These are phyloP conservation scores for Pituophis catenifer DNA, from an alignment of 2,113 vertebrate genomes.

Conservation along the genomic window DNA sequence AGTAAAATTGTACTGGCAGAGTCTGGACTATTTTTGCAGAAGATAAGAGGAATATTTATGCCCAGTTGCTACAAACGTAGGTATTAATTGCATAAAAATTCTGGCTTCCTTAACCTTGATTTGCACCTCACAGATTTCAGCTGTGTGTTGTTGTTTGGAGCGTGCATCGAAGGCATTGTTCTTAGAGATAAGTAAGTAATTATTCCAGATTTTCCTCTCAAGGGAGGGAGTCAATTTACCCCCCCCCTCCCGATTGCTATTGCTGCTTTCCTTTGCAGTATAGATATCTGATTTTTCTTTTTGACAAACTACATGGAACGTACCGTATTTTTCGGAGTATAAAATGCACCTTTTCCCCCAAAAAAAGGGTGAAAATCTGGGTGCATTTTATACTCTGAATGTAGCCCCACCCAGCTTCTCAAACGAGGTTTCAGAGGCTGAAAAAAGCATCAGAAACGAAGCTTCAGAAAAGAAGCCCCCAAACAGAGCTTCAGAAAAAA, in stretches of 20 bases:
- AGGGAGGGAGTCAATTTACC: too few relatives aligned
- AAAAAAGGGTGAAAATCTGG: too few relatives aligned
- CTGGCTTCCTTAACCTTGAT: conserved; percentile 49
- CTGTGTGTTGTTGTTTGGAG: conserved; percentile 92
- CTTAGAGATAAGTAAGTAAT: conserved; percentile 91
- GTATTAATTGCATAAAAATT: background rate
- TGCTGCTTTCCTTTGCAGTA: background rate
- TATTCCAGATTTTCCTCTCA: background rate
- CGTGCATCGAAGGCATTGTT: conserved; percentile 94
- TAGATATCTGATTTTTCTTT: background rate
- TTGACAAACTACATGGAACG: background rate
- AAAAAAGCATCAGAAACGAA: too few relatives aligned
- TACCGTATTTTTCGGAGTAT: too few relatives aligned
- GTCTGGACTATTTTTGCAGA: background rate
- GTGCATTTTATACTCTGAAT: too few relatives aligned
- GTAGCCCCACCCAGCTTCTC: too few relatives aligned
- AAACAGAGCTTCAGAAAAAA: too few relatives aligned
- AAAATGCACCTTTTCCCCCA: too few relatives aligned
- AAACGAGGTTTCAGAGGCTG: too few relatives aligned
- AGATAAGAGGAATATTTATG: background rate
- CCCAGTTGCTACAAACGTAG: background rate
- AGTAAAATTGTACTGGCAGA: background rate
- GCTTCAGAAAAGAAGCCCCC: too few relatives aligned
- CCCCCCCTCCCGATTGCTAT: background rate
- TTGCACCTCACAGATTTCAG: conserved; percentile 80